Evolutionary conservation across 2,113 vertebrate genomes (phyloP), one percentile per base, ranked within the genome.

Genomic region (Epinephelus cyanopodus): DNA sequence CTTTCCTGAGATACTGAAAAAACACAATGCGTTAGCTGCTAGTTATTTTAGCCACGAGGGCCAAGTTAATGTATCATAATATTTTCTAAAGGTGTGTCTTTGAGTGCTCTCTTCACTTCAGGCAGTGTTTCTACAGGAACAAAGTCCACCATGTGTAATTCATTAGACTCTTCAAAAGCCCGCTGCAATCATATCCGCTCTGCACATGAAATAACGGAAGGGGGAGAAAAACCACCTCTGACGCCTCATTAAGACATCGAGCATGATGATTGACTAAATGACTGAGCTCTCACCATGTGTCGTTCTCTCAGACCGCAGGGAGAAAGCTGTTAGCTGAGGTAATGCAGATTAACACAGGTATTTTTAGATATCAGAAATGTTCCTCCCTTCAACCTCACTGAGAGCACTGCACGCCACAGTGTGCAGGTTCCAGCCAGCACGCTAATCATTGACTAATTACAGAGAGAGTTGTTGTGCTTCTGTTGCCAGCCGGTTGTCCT

Each of bases 81-180:
- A 93, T 94, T 94, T 92, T 89, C 82, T 77, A 90, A 94, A 94
- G 93, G 93, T 89, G 91, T 94, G 93, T 93, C 90, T 80, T 53
- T 75, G 27, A 87, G 82, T 56, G 73, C 47, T 85, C 33, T 76
- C 58, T 56, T 82, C 77, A 78, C 74, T 89, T 81, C 74, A 73
- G 87, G 83, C 84, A 7, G 25, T 54, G 81, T 93, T 91, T 86
- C 76, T 60, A 23, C 63, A 65, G 50, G 84, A 85, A 80, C 88
- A 88, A 88, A 90, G 89, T 92, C 79, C 81, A 80, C 33, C 84
- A 87, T 87, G 82, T 86, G 87, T 84, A 45, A 85, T 87, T 89
- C 73, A 86, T 93, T 85, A 85, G 73, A 47, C 25, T 58, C 65
- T 74, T 91, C 48, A 81, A 86, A 75, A 61, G 81, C 63, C 45